phyloP scores from a whole-genome alignment of 2,797 vertebrate genomes.

The Enteromius trimaculatus region DNA sequence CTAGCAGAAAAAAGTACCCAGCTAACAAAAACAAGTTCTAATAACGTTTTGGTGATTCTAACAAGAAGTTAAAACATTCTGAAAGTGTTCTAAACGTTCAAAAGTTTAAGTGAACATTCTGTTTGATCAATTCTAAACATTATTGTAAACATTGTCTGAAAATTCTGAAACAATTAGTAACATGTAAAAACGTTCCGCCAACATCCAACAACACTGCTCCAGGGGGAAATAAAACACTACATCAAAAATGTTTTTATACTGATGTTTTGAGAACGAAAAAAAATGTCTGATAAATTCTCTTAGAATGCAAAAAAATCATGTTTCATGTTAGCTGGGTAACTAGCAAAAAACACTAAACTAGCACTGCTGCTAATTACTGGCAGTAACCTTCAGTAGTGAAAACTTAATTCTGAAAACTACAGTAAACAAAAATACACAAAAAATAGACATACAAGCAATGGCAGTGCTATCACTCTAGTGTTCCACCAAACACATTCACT shows the following conservation, averaged over 20 bases:
- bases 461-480: slow-evolving; percentile 30
- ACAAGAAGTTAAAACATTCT: neutral
- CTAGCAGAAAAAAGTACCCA: slow-evolving; percentile 14
- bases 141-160: neutral
- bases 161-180: neutral
- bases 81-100: neutral
- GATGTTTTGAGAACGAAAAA: neutral
- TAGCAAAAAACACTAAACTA: slow-evolving; percentile 2
- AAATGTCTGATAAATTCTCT: neutral
- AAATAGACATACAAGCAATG: slow-evolving; percentile 30
- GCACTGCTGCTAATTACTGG: slow-evolving; percentile 24
- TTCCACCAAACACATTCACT: slow-evolving; percentile 35
- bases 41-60: neutral
- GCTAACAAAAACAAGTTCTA: neutral
- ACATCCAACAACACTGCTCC: neutral
- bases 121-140: neutral
- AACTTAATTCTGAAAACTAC: slow-evolving; percentile 23
- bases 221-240: neutral
- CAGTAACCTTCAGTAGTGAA: slow-evolving; percentile 33
- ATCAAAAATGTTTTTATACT: neutral
- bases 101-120: neutral
- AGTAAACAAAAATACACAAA: slow-evolving; percentile 33
- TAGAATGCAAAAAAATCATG: neutral
- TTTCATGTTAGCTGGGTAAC: slow-evolving; percentile 6
- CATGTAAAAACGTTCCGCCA: neutral